These are phyloP conservation scores for Nematolebias whitei DNA, from an alignment of 2,113 vertebrate genomes.

Conservation along the genomic window DNA sequence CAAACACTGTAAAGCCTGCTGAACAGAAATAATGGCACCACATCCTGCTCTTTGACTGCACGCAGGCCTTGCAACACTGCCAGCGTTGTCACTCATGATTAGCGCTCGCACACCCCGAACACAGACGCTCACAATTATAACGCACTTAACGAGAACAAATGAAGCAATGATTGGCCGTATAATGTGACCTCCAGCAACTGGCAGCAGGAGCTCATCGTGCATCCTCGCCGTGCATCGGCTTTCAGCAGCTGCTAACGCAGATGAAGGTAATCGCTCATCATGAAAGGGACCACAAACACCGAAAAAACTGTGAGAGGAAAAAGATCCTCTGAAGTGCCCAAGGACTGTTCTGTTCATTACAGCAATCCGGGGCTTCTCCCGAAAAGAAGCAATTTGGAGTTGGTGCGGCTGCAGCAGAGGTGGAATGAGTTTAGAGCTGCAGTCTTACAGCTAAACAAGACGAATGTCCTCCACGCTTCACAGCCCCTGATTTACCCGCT, in stretches of 20 bases:
- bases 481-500: slow-evolving; percentile 8
- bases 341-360: slow-evolving; percentile 29
- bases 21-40: slow-evolving; percentile 57
- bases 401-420: slow-evolving; percentile 10
- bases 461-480: slow-evolving; percentile 27
- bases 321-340: not conserved
- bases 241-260: slow-evolving; percentile 41
- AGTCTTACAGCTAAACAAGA: slow-evolving; percentile 48
- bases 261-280: slow-evolving; percentile 37
- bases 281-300: slow-evolving; percentile 9
- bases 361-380: not conserved
- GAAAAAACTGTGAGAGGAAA: not conserved
- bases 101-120: slow-evolving; percentile 10
- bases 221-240: slow-evolving; percentile 4
- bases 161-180: slow-evolving; percentile 51
- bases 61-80: slow-evolving; percentile 1
- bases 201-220: not conserved
- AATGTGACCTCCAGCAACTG: slow-evolving; percentile 42
- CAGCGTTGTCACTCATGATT: slow-evolving; percentile 47
- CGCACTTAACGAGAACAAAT: slow-evolving; percentile 55
- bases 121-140: slow-evolving; percentile 39
- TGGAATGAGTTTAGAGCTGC: slow-evolving; percentile 34
- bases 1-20: slow-evolving; percentile 39
- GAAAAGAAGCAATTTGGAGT: slow-evolving; percentile 8
- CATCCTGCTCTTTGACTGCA: slow-evolving; percentile 11